Evolutionary conservation across 2,797 vertebrate species (phyloP), one percentile per base, ranked within the genome.

Genomic region (Melanotaenia trifasciata): DNA sequence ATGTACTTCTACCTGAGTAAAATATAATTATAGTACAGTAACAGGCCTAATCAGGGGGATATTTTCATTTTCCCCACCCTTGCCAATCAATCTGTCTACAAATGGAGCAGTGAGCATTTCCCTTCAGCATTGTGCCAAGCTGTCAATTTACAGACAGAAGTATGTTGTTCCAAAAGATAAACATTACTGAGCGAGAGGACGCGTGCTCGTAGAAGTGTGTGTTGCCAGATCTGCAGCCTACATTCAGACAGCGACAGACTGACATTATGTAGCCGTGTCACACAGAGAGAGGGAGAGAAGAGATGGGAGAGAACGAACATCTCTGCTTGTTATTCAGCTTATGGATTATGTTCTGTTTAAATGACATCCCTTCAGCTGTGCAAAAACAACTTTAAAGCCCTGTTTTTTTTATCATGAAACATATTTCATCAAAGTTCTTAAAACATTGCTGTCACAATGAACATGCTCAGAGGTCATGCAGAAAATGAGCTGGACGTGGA

Each of bases 291-390:
- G 61, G 64, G 58, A 76, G 60, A 78, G 78, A 78, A 66, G 68
- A 73, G 71, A 62, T 45, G 66, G 69, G 82, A 90, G 75, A 81
- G 78, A 83, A 79, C 60, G 40, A 87, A 72, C 84, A 78, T 87
- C 83, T 74, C 79, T 81, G 83, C 86, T 87, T 91, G 83, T 92
- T 92, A 84, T 89, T 89, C 84, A 87, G 90, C 75, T 93, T 87
- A 92, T 84, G 89, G 93, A 94, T 94, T 93, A 92, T 86, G 85
- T 89, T 90, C 84, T 91, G 87, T 90, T 90, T 81, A 91, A 92
- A 86, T 83, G 86, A 89, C 86, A 85, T 90, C 86, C 68, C 83
- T 51, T 84, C 84, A 81, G 86, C 83, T 78, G 76, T 10, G 84
- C 83, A 71, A 83, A 90, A 90, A 90, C 83, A 90, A 90, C 86